A percentile compares a stretch with the other conserved stretches of the same genome.
Conservation (phyloP, 2,797 vertebrate species). For the Catostomus latipinnis region DNA sequence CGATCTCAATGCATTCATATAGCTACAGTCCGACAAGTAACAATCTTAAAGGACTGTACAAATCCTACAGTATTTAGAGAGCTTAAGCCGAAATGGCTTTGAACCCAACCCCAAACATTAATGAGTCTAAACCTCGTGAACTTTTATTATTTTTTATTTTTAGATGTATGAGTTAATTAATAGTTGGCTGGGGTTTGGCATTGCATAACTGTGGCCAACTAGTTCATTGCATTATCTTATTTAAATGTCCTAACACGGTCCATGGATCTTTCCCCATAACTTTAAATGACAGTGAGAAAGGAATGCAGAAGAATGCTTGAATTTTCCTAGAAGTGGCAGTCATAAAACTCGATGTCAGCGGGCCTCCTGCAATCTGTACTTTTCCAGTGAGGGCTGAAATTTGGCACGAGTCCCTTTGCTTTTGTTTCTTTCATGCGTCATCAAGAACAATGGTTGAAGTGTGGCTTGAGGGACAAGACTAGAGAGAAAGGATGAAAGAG, state of each 20-base stretch:
- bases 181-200: background rate
- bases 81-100: background rate
- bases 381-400: constrained; percentile 72
- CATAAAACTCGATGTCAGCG: background rate
- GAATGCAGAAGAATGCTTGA: background rate
- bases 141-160: background rate
- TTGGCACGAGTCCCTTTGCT: constrained; percentile 65
- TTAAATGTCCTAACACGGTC: background rate
- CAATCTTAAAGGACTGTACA: too few species aligned
- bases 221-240: constrained; percentile 24
- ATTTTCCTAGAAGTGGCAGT: background rate
- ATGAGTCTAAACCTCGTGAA: background rate
- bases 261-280: background rate
- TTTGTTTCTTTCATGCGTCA: constrained; percentile 43
- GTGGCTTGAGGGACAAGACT: background rate
- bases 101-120: background rate
- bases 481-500: background rate
- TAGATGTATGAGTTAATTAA: constrained; percentile 26
- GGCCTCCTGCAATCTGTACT: constrained; percentile 59
- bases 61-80: too few species aligned
- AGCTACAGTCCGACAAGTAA: too few species aligned
- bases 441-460: background rate
- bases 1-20: too few species aligned
- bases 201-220: constrained; percentile 38
- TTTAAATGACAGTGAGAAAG: constrained; percentile 1